Conservation (phyloP, 1,140 invertebrate genomes). For the Gryon sp. region DNA sequence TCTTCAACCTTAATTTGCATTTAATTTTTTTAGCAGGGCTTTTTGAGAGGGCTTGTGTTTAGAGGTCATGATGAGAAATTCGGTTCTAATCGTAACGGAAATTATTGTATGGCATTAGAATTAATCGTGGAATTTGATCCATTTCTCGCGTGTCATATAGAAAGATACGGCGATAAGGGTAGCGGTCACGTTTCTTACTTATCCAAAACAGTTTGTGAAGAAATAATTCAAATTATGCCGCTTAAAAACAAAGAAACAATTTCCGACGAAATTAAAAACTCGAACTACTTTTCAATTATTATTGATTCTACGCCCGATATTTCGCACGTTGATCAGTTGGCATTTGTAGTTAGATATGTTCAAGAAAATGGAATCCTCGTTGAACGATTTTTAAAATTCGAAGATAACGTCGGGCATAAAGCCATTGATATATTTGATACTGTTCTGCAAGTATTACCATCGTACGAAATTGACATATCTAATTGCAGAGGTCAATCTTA, state of each 20-base stretch:
- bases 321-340: slow-evolving; percentile 70
- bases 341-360: slow-evolving; percentile 63
- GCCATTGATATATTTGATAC: slow-evolving; percentile 42
- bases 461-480: slow-evolving; percentile 6
- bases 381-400: slow-evolving; percentile 62
- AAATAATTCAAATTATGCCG: slow-evolving; percentile 71
- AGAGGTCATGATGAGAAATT: slow-evolving; percentile 65
- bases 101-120: slow-evolving; percentile 67
- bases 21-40: too few relatives aligned
- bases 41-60: slow-evolving; percentile 65
- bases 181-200: slow-evolving; percentile 67
- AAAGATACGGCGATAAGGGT: slow-evolving; percentile 66
- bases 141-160: slow-evolving; percentile 70
- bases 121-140: slow-evolving; percentile 70
- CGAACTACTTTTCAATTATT: slow-evolving; percentile 43
- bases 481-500: slow-evolving; percentile 23
- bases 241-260: slow-evolving; percentile 20
- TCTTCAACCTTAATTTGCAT: too few relatives aligned
- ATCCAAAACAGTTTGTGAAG: slow-evolving; percentile 68
- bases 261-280: slow-evolving; percentile 1
- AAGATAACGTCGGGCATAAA: slow-evolving; percentile 60
- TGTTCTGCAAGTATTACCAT: slow-evolving; percentile 1
- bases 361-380: slow-evolving; percentile 38
- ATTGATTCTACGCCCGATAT: slow-evolving; percentile 66
- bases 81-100: slow-evolving; percentile 63